A percentile compares a stretch with the other conserved stretches of the same genome.
Conservation (phyloP, 2,888 invertebrate species). For the Lasioglossum zephyrum region DNA sequence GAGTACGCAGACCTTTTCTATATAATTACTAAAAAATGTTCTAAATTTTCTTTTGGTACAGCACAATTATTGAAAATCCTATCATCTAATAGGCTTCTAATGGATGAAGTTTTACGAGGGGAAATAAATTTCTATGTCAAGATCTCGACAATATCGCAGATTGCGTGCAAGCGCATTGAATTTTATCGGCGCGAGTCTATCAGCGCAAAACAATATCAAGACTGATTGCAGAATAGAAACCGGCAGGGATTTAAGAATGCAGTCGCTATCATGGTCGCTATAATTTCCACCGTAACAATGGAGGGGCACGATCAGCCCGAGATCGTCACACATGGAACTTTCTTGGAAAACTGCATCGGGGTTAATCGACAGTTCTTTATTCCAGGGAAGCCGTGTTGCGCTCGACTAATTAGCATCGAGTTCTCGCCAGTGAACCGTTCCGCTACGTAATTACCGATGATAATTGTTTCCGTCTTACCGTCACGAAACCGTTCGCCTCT, state of each 20-base stretch:
- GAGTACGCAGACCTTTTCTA: no score
- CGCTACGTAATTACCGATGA: not conserved
- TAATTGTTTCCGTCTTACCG: not conserved
- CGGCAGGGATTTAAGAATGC: constrained; percentile 46
- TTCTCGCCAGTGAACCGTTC: constrained; percentile 29
- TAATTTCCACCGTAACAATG: constrained; percentile 55
- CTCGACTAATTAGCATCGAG: constrained; percentile 55
- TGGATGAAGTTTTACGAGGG: no score
- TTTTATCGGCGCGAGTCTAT: constrained; percentile 27
- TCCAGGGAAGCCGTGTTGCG: constrained; percentile 39
- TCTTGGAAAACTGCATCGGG: constrained; percentile 52
- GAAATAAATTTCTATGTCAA: not conserved
- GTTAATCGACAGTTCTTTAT: constrained; percentile 59
- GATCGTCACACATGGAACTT: constrained; percentile 28
- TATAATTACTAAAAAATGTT: no score
- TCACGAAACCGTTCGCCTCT: not conserved
- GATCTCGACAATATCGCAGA: not conserved
- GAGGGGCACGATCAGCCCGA: not conserved
- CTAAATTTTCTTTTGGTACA: no score
- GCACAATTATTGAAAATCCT: no score
- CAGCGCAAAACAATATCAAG: constrained; percentile 44
- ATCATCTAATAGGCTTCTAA: no score
- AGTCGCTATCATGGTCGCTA: constrained; percentile 31
- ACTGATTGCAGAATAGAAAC: constrained; percentile 37
- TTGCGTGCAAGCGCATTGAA: not conserved